A percentile compares a stretch with the other conserved stretches of the same genome.
These are phyloP conservation scores for Nycticryphes semicollaris DNA, from an alignment of 2,113 vertebrate species.

Conservation along the genomic window DNA sequence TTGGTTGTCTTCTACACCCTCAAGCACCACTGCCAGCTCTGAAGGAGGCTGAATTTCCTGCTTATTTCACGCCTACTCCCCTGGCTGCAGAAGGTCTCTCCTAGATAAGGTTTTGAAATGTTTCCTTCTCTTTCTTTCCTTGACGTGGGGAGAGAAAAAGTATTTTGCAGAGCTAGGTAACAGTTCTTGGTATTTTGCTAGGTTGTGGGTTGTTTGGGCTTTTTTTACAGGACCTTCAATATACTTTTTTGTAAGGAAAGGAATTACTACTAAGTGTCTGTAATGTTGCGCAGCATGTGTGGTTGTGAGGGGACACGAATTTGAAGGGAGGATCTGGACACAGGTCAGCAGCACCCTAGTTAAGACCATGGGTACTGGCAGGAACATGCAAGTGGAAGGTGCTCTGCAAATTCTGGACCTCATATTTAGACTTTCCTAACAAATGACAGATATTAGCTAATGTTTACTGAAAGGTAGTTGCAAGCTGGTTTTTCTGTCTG, in stretches of 20 bases:
- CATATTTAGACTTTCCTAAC: accelerated
- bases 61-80: background rate
- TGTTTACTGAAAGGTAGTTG: background rate
- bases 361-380: background rate
- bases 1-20: background rate
- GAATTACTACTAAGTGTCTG: background rate
- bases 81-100: background rate
- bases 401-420: background rate
- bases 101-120: background rate
- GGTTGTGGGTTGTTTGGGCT: background rate
- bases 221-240: background rate
- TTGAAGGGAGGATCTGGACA: background rate
- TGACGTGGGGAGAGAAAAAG: background rate
- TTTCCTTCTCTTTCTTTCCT: background rate
- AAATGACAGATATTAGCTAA: background rate
- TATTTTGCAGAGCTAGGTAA: background rate
- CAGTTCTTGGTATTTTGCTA: background rate
- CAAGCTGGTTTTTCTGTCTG: background rate
- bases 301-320: background rate
- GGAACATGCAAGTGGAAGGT: background rate
- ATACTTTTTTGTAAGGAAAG: background rate
- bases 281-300: accelerated
- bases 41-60: background rate
- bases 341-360: background rate
- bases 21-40: background rate